Evolutionary conservation across 2,888 invertebrate species (phyloP), one percentile per base, ranked within the genome.

Genomic region (Laothoe populi): DNA sequence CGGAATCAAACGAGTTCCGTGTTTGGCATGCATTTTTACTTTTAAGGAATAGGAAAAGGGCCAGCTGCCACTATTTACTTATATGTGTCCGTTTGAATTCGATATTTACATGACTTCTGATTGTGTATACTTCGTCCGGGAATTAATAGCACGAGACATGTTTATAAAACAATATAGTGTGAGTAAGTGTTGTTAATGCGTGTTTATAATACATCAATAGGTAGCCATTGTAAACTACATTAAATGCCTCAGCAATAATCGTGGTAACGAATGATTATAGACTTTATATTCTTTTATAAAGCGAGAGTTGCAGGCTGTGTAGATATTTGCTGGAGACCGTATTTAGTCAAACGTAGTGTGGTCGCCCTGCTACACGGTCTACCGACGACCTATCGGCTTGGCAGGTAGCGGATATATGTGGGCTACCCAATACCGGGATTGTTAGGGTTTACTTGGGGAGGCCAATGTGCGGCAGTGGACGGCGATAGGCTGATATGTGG

Each of bases 1-100:
- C 81, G 84, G 84, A 84, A 85, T 75, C 67, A 63, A 71, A 63
- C 67, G 69, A 69, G 73, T 75, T 75, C 78, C 78, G 77, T 68
- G 77, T 82, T 74, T 68, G 73, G 67, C 68, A 61, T 48, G 68
- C 63, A 67, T 73, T 77, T 74, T 75, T 70, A 69, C 70, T 70
- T 66, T 74, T 40, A 73, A 72, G 68, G 65, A 70, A 71, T 72
- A 75, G 74, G 70, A 69, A 78, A 73, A 70, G 35, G 70, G 16
- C 40, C 23, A 23, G 19, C 42, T 53, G 42, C 42, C 49, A 31
- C 61, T 62, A 61, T 57, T 57, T 65, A 60, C 49, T 44, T 62
- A 64, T 62, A 67, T 58, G 61, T 63, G 65, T 49, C 60, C 1
- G 35, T 53, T 31, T 49, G 26, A 16, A 49, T 53, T 48, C 26